Conservation (phyloP, 2,888 invertebrate genomes). For the Himalopsyche anomala region DNA sequence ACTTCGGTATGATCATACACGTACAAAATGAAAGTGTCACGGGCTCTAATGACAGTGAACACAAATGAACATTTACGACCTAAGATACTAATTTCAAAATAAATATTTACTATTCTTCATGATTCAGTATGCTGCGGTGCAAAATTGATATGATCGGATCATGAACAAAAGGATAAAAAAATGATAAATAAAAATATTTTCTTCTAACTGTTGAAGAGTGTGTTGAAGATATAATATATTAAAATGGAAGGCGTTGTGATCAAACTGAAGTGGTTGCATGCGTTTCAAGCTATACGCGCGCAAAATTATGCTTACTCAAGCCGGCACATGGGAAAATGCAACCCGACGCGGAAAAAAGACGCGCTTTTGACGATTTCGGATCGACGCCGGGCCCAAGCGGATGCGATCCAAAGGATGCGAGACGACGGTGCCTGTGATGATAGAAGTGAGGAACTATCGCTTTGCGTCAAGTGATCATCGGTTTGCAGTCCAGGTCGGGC, state of each 20-base stretch:
- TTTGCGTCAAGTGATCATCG: constrained; percentile 46
- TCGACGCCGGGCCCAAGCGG: constrained; percentile 49
- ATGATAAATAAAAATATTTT: too few species aligned
- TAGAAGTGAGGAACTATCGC: constrained; percentile 39
- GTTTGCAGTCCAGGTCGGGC: constrained; percentile 62
- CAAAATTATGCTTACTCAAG: constrained; percentile 34
- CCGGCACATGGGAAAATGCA: constrained; percentile 34
- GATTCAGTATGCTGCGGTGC: too few species aligned
- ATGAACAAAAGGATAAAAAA: too few species aligned
- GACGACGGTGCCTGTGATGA: constrained; percentile 49
- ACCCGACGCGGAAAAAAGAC: constrained; percentile 18
- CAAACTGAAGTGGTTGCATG: not conserved
- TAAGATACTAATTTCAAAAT: too few species aligned
- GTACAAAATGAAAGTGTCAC: too few species aligned
- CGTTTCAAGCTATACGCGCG: constrained; percentile 15
- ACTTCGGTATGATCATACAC: not conserved
- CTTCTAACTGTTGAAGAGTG: too few species aligned
- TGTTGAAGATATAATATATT: too few species aligned
- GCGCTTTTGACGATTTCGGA: constrained; percentile 23
- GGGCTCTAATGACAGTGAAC: too few species aligned
- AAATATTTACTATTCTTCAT: too few species aligned
- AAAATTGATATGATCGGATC: too few species aligned
- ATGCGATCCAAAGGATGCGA: constrained; percentile 37
- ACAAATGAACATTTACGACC: too few species aligned
- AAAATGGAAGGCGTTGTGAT: not conserved